Percentiles rank a stretch among this genome's conserved stretches.
Evolutionary conservation across 2,113 vertebrate genomes (phyloP).

Genomic region (Prinia subflava): DNA sequence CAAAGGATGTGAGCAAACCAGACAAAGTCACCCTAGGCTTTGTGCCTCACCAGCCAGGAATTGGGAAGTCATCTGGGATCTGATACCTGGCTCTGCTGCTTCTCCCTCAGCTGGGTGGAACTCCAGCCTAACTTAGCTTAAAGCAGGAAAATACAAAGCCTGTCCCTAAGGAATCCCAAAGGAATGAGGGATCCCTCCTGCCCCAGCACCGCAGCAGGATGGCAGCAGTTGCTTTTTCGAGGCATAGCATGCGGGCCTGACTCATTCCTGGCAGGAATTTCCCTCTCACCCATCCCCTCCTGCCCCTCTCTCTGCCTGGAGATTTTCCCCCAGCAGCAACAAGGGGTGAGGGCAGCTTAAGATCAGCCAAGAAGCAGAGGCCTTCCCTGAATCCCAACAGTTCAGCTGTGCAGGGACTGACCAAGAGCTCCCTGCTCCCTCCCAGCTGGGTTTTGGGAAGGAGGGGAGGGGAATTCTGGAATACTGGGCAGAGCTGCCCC

Average conservation of each 20-base stretch:
- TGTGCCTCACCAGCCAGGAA: background rate
- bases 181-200: background rate
- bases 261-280: slow-evolving; percentile 7
- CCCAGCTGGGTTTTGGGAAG: background rate
- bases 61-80: background rate
- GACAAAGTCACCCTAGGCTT: background rate
- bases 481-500: background rate
- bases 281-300: background rate
- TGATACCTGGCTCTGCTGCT: background rate
- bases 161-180: background rate
- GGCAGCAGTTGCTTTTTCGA: slow-evolving; percentile 35
- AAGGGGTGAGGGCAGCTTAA: background rate
- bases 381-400: background rate
- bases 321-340: background rate
- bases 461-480: background rate
- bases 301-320: background rate
- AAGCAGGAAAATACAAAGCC: background rate
- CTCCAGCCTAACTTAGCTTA: background rate
- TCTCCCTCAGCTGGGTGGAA: background rate
- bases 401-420: background rate
- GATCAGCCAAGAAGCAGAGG: background rate
- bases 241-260: background rate
- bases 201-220: background rate
- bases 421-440: background rate
- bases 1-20: background rate